A percentile compares a stretch with the other conserved stretches of the same genome.
Conservation (phyloP, 2,797 vertebrate species). For the Pempheris klunzingeri region DNA sequence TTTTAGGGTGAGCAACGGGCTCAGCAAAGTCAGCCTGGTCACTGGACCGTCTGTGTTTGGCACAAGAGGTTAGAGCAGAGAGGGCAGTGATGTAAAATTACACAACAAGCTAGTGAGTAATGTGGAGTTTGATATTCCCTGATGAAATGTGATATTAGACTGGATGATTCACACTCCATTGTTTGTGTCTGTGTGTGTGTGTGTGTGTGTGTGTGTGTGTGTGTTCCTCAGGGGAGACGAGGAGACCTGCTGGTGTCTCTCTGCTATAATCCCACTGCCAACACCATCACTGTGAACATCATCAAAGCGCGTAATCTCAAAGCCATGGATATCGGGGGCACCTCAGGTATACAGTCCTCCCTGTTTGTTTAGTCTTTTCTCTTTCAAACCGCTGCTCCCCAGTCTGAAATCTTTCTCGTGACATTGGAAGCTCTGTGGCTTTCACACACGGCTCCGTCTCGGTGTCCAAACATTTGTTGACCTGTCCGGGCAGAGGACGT, state of each 20-base stretch:
- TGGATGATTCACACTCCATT: slow-evolving; percentile 53
- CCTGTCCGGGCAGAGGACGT: slow-evolving; percentile 44
- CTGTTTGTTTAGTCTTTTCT: slow-evolving; percentile 51
- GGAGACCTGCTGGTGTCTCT: slow-evolving; percentile 89
- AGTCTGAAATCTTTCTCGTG: slow-evolving; percentile 15
- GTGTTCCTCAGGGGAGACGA: slow-evolving; percentile 89
- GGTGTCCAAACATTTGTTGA: slow-evolving; percentile 51
- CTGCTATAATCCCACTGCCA: slow-evolving; percentile 98
- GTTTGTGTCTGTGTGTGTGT: slow-evolving; percentile 46
- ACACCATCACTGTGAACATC: slow-evolving; percentile 98
- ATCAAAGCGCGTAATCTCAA: slow-evolving; percentile 99
- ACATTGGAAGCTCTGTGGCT: slow-evolving; percentile 37
- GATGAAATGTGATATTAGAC: slow-evolving; percentile 66
- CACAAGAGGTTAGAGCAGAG: slow-evolving; percentile 52
- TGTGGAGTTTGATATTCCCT: slow-evolving; percentile 58
- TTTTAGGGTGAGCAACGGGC: slow-evolving; percentile 38
- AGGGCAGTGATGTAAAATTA: slow-evolving; percentile 63
- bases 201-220: slow-evolving; percentile 44
- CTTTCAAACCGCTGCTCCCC: slow-evolving; percentile 16
- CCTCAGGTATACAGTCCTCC: slow-evolving; percentile 89
- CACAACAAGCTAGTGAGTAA: slow-evolving; percentile 59
- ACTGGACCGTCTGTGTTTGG: slow-evolving; percentile 57
- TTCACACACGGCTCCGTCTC: slow-evolving; percentile 23
- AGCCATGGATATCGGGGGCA: slow-evolving; percentile 99
- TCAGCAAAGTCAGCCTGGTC: slow-evolving; percentile 37